Evolutionary conservation across 2,113 vertebrate species (phyloP), one percentile per base, ranked within the genome.

Genomic region (Ochotona curzoniae): DNA sequence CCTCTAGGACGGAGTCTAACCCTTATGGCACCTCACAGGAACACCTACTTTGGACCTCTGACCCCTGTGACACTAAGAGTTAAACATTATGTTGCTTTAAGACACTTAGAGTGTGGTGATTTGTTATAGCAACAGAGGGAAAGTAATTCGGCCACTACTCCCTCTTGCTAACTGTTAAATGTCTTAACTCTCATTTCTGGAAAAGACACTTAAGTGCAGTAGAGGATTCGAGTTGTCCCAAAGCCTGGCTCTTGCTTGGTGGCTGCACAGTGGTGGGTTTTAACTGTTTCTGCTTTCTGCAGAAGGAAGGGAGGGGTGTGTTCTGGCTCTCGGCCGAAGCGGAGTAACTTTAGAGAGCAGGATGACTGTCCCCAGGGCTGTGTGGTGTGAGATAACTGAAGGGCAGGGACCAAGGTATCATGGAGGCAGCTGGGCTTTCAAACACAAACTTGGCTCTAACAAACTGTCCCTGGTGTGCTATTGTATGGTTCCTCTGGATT

Each of bases 281-380:
- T 69, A 28, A 60, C 21, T 66, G 18, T 57, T 13, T 18, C 89
- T 64, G 0, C 18, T 7, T 23, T 54, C 38, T 57, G 10, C 15
- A 63, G 35, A 64, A 47, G 61, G 12, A n/a, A 26, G 21, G 20
- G 12, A 20, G 61, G 7, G 14, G 30, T 13, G 0, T 23, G 26
- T 10, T 7, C 8, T 15, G 9, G 23, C n/a, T 18, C 12, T 23
- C 21, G 14, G 30, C 20, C 17, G 0, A 0, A 8, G 18, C 49
- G 69, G 20, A 1, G 28, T 95, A 61, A 95, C 32, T 74, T 57
- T 14, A 64, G 18, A 28, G 13, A 51, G 30, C 13, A 32, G 30
- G 23, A 12, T 15, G 54, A 2, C 4, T 35, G 38, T 30, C 49
- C 44, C 74, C 25, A 2, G 13, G 54, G 18, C 4, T 18, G 18